phyloP scores from a whole-genome alignment of 2,888 invertebrate genomes.

The Caenorhabditis angaria region DNA sequence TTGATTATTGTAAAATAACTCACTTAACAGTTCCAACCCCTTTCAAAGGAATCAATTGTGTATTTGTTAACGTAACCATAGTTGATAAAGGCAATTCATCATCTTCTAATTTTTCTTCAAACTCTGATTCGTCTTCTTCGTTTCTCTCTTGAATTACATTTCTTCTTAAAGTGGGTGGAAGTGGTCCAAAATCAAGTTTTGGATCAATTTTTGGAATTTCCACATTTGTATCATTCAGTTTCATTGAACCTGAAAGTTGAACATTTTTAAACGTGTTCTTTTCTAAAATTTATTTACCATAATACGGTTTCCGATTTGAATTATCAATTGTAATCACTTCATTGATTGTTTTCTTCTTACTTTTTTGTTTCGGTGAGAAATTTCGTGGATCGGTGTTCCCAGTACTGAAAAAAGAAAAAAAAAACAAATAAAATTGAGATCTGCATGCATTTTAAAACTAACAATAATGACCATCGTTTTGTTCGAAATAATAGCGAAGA shows the following conservation, averaged over 20 bases:
- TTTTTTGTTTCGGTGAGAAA: conserved; percentile 3
- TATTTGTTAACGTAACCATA: conserved; percentile 50
- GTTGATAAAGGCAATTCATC: conserved; percentile 43
- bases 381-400: conserved; percentile 30
- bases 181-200: conserved; percentile 32
- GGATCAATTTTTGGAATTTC: conserved; percentile 34
- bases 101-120: conserved; percentile 13
- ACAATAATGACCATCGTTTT: conserved; percentile 25
- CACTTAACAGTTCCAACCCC: conserved; percentile 40
- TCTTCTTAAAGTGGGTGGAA: conserved; percentile 30
- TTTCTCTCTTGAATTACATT: conserved; percentile 25
- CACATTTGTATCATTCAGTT: conserved; percentile 3
- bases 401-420: conserved; percentile 6
- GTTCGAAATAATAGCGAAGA: conserved; percentile 1
- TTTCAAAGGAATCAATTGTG: conserved; percentile 33
- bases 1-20: conserved; percentile 5
- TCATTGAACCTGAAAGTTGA: not conserved
- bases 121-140: not conserved
- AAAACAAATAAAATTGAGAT: not conserved
- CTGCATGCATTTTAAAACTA: conserved; percentile 2
- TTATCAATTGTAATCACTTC: conserved; percentile 15
- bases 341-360: conserved; percentile 16
- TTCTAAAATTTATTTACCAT: conserved; percentile 12
- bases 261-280: not conserved
- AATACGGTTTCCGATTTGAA: conserved; percentile 26